A percentile compares a stretch with the other conserved stretches of the same genome.
Conservation (phyloP, 1,140 invertebrate genomes). For the Centruroides sculpturatus region DNA sequence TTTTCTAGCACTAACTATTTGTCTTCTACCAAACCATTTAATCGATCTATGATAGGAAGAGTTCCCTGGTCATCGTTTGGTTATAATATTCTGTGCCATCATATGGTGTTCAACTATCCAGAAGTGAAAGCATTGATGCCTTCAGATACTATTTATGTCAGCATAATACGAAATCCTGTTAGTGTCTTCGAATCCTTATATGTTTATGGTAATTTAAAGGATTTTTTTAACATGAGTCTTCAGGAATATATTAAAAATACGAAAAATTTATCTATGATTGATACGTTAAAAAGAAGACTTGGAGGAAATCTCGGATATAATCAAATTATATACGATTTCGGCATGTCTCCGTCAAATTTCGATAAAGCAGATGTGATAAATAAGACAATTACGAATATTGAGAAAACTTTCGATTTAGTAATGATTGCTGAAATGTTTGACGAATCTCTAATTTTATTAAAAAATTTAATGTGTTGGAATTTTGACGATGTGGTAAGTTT, state of each 20-base stretch:
- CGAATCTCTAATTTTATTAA: conserved; percentile 36
- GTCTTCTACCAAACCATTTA: conserved; percentile 19
- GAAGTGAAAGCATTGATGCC: conserved; percentile 25
- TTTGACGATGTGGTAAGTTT: conserved; percentile 32
- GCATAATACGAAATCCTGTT: conserved; percentile 30
- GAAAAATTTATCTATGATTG: not conserved
- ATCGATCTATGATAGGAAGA: conserved; percentile 9
- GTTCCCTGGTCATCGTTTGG: conserved; percentile 8
- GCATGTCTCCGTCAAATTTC: conserved; percentile 21
- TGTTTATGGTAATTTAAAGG: conserved; percentile 22
- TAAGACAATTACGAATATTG: conserved; percentile 24
- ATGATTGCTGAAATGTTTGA: conserved; percentile 39
- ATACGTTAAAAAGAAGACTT: not conserved
- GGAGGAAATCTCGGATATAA: conserved; percentile 22
- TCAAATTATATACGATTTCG: conserved; percentile 32
- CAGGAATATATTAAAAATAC: too few species aligned
- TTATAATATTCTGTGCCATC: conserved; percentile 21
- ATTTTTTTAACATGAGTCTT: not conserved
- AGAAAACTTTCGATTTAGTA: conserved; percentile 35
- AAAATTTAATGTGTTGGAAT: conserved; percentile 34
- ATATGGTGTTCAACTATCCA: conserved; percentile 23
- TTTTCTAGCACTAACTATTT: conserved; percentile 22
- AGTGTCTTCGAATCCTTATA: conserved; percentile 27
- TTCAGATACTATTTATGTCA: conserved; percentile 24
- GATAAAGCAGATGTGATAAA: conserved; percentile 11